phyloP scores from a whole-genome alignment of 2,888 invertebrate genomes.

The Drosophila suboccidentalis region DNA sequence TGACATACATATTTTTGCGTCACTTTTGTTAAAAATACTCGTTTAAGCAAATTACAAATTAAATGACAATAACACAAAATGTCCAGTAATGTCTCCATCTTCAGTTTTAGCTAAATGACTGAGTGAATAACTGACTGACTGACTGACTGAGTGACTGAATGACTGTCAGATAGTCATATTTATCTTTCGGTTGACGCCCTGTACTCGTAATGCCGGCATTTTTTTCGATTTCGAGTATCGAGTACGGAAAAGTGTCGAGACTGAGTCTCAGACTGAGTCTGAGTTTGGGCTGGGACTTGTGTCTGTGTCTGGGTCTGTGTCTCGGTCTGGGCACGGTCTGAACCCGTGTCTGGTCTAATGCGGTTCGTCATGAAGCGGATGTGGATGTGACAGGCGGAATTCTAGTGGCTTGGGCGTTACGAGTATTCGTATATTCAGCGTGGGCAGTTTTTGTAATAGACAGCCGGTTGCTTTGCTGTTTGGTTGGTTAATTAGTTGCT shows the following conservation, averaged over 20 bases:
- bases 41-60: not conserved
- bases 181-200: slow-evolving; percentile 57
- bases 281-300: slow-evolving; percentile 23
- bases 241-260: slow-evolving; percentile 56
- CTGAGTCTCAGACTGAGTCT: slow-evolving; percentile 21
- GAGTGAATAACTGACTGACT: slow-evolving; percentile 22
- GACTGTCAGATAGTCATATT: slow-evolving; percentile 36
- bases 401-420: slow-evolving; percentile 64
- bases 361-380: slow-evolving; percentile 64
- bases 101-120: slow-evolving; percentile 41
- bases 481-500: slow-evolving; percentile 12
- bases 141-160: slow-evolving; percentile 7
- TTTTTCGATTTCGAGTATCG: slow-evolving; percentile 18
- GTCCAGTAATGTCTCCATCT: slow-evolving; percentile 57
- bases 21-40: slow-evolving; percentile 27
- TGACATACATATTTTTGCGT: slow-evolving; percentile 27
- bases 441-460: slow-evolving; percentile 63
- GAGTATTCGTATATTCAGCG: slow-evolving; percentile 26
- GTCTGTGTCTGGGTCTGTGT: slow-evolving; percentile 21
- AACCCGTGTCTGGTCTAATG: slow-evolving; percentile 10
- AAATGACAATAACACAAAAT: slow-evolving; percentile 11
- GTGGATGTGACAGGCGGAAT: slow-evolving; percentile 72
- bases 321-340: slow-evolving; percentile 14
- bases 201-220: slow-evolving; percentile 41
- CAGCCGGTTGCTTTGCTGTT: slow-evolving; percentile 17